A percentile compares a stretch with the other conserved stretches of the same genome.
phyloP scores from a whole-genome alignment of 2,797 vertebrate genomes.

The Mionectes olivaceus region DNA sequence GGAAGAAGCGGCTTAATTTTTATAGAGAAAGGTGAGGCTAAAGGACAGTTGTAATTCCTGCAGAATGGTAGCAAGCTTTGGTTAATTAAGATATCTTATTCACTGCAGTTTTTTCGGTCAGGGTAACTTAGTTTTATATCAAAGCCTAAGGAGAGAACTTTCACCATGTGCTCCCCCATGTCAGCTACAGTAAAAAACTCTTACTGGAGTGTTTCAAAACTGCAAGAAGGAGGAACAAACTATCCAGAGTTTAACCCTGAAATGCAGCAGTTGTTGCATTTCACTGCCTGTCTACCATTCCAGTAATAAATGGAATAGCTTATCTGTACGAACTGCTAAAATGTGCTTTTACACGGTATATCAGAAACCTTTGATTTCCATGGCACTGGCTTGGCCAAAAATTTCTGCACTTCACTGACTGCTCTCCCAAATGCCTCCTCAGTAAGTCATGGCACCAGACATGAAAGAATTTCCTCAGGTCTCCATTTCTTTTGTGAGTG shows the following conservation, averaged over 20 bases:
- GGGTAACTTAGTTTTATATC: background rate
- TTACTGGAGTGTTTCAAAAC: background rate
- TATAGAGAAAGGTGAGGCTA: background rate
- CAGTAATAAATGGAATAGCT: background rate
- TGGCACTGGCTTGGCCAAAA: background rate
- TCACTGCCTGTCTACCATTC: background rate
- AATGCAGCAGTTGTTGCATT: background rate
- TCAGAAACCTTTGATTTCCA: background rate
- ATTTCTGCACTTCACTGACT: background rate
- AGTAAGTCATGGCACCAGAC: background rate
- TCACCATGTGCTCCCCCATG: too few relatives aligned
- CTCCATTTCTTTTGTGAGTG: background rate
- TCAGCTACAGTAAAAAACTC: background rate
- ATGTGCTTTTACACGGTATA: rapidly evolving
- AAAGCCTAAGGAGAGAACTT: background rate
- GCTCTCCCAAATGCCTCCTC: background rate
- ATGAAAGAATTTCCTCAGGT: background rate
- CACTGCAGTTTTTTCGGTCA: background rate
- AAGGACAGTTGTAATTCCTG: background rate
- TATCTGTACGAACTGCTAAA: background rate
- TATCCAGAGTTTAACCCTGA: background rate
- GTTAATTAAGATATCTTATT: background rate
- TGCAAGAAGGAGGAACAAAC: background rate
- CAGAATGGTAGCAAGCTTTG: background rate
- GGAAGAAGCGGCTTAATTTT: background rate